Percentiles rank a stretch among this genome's conserved stretches.
Evolutionary conservation across 1,140 invertebrate genomes (phyloP).

Genomic region (Trichomalopsis sarcophagae): DNA sequence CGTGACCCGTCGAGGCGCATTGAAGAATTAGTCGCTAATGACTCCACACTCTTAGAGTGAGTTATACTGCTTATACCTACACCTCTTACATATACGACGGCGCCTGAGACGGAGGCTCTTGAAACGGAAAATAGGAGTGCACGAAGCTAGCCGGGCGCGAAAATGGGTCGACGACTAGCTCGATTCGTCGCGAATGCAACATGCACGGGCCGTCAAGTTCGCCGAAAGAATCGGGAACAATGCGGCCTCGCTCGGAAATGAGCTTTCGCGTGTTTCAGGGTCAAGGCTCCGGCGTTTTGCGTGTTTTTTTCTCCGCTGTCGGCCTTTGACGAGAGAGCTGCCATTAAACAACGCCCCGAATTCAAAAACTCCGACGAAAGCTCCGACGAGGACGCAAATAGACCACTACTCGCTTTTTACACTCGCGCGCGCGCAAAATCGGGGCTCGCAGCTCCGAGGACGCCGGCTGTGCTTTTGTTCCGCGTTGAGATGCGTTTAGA

Average conservation of each 20-base stretch:
- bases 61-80: no score
- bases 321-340: not conserved
- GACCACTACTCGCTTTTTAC: not conserved
- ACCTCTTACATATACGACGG: no score
- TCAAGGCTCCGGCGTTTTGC: not conserved
- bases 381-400: not conserved
- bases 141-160: not conserved
- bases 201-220: not conserved
- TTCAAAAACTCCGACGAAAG: not conserved
- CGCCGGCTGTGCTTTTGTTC: not conserved
- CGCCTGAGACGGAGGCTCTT: not conserved
- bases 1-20: no score
- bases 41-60: not conserved
- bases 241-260: not conserved
- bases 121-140: not conserved
- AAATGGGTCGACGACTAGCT: not conserved
- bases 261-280: slow-evolving; percentile 3
- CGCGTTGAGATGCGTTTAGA: not conserved
- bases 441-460: not conserved
- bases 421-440: not conserved
- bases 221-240: not conserved
- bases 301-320: not conserved
- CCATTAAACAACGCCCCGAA: slow-evolving; percentile 6
- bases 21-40: not conserved
- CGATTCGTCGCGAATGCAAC: not conserved